These are phyloP conservation scores for Lates japonicus DNA, from an alignment of 2,797 vertebrate species.

Conservation along the genomic window DNA sequence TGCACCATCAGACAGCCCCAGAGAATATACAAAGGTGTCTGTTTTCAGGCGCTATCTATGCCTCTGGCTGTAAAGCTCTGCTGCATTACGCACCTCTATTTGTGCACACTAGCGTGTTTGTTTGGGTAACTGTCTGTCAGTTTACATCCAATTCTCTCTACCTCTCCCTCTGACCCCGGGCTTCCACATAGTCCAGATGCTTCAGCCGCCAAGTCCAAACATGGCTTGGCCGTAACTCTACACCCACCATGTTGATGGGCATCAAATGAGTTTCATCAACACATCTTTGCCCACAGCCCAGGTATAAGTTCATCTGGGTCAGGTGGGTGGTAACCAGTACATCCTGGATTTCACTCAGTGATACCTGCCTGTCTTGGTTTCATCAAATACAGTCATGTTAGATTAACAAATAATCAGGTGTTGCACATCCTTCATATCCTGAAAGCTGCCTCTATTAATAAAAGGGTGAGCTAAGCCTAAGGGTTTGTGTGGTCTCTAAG, in stretches of 20 bases:
- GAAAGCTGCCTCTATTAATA: constrained; percentile 79
- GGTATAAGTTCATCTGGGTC: constrained; percentile 39
- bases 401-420: constrained; percentile 70
- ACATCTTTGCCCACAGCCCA: not conserved
- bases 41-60: constrained; percentile 59
- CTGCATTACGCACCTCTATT: constrained; percentile 54
- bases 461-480: constrained; percentile 70
- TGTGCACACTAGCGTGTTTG: constrained; percentile 39
- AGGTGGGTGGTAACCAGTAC: constrained; percentile 31
- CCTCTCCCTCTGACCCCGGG: constrained; percentile 54
- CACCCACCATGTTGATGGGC: constrained; percentile 11
- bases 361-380: constrained; percentile 19
- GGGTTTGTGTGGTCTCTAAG: constrained; percentile 54
- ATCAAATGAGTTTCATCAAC: constrained; percentile 28
- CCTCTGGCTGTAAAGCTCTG: constrained; percentile 61
- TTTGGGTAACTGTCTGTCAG: constrained; percentile 54
- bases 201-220: constrained; percentile 57
- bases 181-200: constrained; percentile 33
- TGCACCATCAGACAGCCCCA: constrained; percentile 28
- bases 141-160: constrained; percentile 62
- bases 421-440: constrained; percentile 57
- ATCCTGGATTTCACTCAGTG: constrained; percentile 24
- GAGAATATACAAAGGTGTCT: constrained; percentile 72
- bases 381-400: constrained; percentile 21
- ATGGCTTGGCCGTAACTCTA: constrained; percentile 59